Conservation (phyloP, 2,113 vertebrate genomes). For the Corythornis cristatus region DNA sequence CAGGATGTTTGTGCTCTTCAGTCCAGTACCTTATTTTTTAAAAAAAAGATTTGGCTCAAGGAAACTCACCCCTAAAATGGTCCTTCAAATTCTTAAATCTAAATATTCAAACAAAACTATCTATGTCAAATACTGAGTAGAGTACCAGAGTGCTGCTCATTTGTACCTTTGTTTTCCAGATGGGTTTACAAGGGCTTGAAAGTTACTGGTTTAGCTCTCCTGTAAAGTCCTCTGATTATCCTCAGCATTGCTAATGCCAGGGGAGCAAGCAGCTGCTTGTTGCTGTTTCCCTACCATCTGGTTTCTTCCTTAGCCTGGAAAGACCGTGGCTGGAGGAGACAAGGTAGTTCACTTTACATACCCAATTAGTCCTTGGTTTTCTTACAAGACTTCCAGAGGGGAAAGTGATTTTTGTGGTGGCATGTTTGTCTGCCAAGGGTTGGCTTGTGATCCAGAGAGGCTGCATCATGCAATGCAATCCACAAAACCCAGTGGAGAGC, state of each 20-base stretch:
- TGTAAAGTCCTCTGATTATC: not conserved
- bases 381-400: not conserved
- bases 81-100: not conserved
- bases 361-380: not conserved
- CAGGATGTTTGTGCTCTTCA: not conserved
- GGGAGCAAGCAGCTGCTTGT: not conserved
- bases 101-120: not conserved
- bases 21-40: not conserved
- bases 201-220: rapidly evolving
- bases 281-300: not conserved
- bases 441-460: not conserved
- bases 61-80: not conserved
- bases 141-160: not conserved
- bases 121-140: not conserved
- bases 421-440: not conserved
- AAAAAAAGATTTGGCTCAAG: not conserved
- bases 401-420: not conserved
- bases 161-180: not conserved
- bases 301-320: not conserved
- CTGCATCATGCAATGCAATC: not conserved
- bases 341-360: not conserved
- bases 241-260: not conserved
- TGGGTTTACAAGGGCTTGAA: not conserved
- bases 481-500: not conserved
- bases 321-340: not conserved